phyloP scores from a whole-genome alignment of 2,797 vertebrate species.

The Triplophysa yarkandensis region DNA sequence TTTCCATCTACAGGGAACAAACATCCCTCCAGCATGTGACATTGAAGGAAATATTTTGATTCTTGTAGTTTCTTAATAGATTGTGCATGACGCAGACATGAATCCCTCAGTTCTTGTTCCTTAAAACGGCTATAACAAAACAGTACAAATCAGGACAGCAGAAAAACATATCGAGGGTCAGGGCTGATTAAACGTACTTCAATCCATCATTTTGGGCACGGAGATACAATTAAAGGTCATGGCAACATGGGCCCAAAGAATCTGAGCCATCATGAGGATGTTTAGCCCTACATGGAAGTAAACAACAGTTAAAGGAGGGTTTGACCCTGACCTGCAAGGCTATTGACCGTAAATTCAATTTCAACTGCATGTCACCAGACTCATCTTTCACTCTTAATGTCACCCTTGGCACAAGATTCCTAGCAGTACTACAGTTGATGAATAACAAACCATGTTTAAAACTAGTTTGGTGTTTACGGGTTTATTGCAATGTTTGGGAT shows the following conservation, averaged over 20 bases:
- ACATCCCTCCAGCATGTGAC: neutral
- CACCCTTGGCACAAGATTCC: neutral
- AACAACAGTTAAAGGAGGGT: neutral
- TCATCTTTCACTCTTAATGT: neutral
- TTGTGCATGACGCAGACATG: neutral
- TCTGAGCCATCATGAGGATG: neutral
- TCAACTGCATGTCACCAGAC: neutral
- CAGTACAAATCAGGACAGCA: neutral
- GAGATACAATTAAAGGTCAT: neutral
- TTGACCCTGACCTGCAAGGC: conserved; percentile 2
- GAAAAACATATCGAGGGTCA: conserved; percentile 2
- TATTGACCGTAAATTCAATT: neutral
- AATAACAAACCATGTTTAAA: neutral
- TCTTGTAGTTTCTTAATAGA: neutral
- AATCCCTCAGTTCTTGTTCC: neutral
- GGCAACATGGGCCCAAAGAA: neutral
- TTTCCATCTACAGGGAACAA: neutral
- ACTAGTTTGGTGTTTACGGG: too few relatives aligned
- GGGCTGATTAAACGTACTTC: conserved; percentile 8
- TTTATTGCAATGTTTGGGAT: too few relatives aligned
- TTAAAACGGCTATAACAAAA: neutral
- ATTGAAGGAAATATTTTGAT: neutral
- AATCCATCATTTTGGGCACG: conserved; percentile 5
- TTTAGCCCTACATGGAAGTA: neutral
- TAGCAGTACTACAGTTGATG: neutral